Base-by-base conservation (phyloP, 2,888 invertebrate species). In the Norana najaformis region DNA sequence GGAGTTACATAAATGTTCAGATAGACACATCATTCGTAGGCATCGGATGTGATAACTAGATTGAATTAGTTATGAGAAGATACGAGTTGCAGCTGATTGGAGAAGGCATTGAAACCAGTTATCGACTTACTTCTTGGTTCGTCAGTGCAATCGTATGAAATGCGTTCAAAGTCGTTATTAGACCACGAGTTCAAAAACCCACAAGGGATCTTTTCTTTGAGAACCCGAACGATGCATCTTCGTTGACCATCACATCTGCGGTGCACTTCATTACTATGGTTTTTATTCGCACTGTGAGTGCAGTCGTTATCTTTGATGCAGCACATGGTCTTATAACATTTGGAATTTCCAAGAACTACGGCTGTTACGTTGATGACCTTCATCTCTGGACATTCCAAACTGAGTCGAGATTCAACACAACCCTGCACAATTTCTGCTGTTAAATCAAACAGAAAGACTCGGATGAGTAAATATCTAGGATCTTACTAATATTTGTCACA, bases 81-180 rank as follows among this genome's bases (percentile, higher is more conserved):
- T n/a, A n/a, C n/a, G n/a, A n/a, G n/a, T n/a, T n/a, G n/a, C n/a
- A n/a, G n/a, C n/a, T n/a, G n/a, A n/a, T n/a, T n/a, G n/a, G n/a
- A n/a, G n/a, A n/a, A n/a, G n/a, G n/a, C n/a, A n/a, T n/a, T n/a
- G n/a, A n/a, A n/a, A n/a, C n/a, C n/a, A n/a, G n/a, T n/a, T 8
- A 8, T 1, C 69, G n/a, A 8, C 69, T 69, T 69, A 69, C 69
- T 69, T n/a, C n/a, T 6, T 69, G 69, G 69, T n/a, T 69, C 69
- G 13, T 69, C 11, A 5, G 6, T 69, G 69, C 69, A 69, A n/a
- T 3, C 11, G 69, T 69, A 69, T 69, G n/a, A n/a, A n/a, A 69
- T 69, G 69, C 69, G 69, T 69, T 69, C 69, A 69, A 69, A 69
- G 69, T 69, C 69, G 69, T 69, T 69, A 16, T 69, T n/a, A n/a